Conservation (phyloP, 2,113 vertebrate species). For the Catharus fuscescens region DNA sequence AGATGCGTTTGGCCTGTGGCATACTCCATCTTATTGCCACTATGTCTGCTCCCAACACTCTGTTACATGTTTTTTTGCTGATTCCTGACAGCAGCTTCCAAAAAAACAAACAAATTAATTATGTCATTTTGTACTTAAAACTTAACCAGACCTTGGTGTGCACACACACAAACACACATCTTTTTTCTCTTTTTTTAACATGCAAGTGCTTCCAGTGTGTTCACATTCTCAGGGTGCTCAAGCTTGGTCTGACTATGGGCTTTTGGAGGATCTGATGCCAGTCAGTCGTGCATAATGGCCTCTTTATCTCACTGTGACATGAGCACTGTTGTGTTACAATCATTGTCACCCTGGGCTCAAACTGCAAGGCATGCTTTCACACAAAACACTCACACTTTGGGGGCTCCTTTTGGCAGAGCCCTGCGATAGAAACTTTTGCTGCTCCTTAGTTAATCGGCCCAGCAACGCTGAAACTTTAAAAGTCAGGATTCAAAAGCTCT, state of each 20-base stretch:
- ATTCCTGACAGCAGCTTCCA: neutral
- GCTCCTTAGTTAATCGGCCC: slow-evolving; percentile 5
- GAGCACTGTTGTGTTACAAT: slow-evolving; percentile 75
- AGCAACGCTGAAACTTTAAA: neutral
- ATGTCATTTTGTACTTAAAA: neutral
- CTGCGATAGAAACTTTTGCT: slow-evolving; percentile 47
- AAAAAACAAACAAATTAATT: neutral
- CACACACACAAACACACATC: neutral
- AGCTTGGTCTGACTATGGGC: slow-evolving; percentile 60
- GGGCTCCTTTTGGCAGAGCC: slow-evolving; percentile 50
- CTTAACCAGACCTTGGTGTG: neutral
- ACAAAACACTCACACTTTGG: slow-evolving; percentile 58
- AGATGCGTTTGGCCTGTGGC: neutral
- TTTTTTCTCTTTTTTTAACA: neutral
- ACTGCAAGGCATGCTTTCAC: slow-evolving; percentile 70
- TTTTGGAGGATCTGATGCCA: slow-evolving; percentile 57
- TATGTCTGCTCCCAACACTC: neutral
- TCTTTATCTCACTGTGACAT: slow-evolving; percentile 83
- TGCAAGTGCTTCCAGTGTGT: slow-evolving; percentile 33
- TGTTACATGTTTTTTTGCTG: neutral
- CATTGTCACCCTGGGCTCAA: slow-evolving; percentile 73
- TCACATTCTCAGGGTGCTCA: slow-evolving; percentile 58
- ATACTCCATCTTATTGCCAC: neutral
- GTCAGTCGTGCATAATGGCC: slow-evolving; percentile 73
- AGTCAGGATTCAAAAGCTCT: slow-evolving; percentile 4